Evolutionary conservation across 1,140 invertebrate genomes (phyloP).

Genomic region (Caenorhabditis tropicalis): DNA sequence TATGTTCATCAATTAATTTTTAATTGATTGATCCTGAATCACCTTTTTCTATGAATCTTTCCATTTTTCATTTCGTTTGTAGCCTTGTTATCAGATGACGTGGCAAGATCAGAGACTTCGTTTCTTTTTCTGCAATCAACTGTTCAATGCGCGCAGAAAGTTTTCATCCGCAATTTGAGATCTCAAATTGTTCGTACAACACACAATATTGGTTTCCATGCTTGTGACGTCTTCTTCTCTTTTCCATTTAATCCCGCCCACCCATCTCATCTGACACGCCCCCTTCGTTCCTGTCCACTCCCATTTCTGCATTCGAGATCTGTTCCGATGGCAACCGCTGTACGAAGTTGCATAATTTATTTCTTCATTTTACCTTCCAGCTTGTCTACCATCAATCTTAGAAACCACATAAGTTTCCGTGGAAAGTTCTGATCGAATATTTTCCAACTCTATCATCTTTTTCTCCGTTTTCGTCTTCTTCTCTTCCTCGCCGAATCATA

Average conservation of each 20-base stretch:
- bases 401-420: conserved; percentile 26
- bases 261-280: background rate
- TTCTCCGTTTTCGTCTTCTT: too few species aligned
- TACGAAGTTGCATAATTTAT: conserved; percentile 30
- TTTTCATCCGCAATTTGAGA: background rate
- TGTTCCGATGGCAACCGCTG: background rate
- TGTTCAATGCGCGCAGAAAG: background rate
- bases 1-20: background rate
- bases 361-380: background rate
- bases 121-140: conserved; percentile 23
- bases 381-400: background rate
- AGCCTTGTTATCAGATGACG: conserved; percentile 19
- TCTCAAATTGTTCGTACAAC: background rate
- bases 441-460: background rate
- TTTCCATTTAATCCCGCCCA: background rate
- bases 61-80: background rate
- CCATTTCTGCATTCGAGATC: background rate
- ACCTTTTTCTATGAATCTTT: background rate
- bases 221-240: conserved; percentile 19
- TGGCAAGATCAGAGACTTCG: conserved; percentile 36
- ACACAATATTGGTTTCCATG: conserved; percentile 7
- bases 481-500: conserved; percentile 8
- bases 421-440: background rate
- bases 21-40: too few species aligned
- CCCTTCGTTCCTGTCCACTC: background rate